Conservation (phyloP, 2,113 vertebrate species). For the Percina caprodes region DNA sequence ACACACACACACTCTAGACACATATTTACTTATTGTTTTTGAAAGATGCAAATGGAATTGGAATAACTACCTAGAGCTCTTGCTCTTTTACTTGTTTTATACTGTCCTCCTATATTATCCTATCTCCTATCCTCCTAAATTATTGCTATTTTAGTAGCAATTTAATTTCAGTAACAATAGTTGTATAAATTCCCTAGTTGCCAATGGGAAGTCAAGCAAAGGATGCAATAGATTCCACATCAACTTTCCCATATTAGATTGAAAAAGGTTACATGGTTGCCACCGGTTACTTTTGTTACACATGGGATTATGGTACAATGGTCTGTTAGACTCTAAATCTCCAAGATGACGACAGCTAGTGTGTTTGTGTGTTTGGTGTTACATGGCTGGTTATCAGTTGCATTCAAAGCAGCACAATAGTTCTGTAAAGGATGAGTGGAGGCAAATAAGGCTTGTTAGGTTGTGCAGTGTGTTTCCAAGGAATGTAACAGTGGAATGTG, state of each 20-base stretch:
- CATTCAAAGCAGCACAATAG: slow-evolving; percentile 67
- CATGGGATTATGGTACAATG: slow-evolving; percentile 55
- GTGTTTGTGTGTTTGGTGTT: slow-evolving; percentile 56
- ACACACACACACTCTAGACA: not conserved
- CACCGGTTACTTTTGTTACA: slow-evolving; percentile 55
- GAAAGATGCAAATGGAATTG: slow-evolving; percentile 8
- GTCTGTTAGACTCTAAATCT: slow-evolving; percentile 55
- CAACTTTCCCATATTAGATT: slow-evolving; percentile 25
- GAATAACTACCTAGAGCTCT: not conserved
- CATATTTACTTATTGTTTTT: not conserved
- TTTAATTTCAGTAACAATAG: not conserved
- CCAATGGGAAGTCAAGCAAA: not conserved
- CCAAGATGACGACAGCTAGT: slow-evolving; percentile 45
- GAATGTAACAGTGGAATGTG: slow-evolving; percentile 57
- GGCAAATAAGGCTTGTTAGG: slow-evolving; percentile 53
- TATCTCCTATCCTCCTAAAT: too few relatives aligned
- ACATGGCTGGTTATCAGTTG: slow-evolving; percentile 64
- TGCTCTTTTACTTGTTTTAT: not conserved
- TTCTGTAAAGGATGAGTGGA: slow-evolving; percentile 54
- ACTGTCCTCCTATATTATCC: not conserved
- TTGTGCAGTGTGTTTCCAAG: slow-evolving; percentile 64
- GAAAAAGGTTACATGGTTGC: slow-evolving; percentile 56
- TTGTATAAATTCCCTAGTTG: not conserved
- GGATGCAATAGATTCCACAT: slow-evolving; percentile 22
- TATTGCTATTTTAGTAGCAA: not conserved